Conservation (phyloP, 2,888 invertebrate genomes). For the Alsophila aescularia region DNA sequence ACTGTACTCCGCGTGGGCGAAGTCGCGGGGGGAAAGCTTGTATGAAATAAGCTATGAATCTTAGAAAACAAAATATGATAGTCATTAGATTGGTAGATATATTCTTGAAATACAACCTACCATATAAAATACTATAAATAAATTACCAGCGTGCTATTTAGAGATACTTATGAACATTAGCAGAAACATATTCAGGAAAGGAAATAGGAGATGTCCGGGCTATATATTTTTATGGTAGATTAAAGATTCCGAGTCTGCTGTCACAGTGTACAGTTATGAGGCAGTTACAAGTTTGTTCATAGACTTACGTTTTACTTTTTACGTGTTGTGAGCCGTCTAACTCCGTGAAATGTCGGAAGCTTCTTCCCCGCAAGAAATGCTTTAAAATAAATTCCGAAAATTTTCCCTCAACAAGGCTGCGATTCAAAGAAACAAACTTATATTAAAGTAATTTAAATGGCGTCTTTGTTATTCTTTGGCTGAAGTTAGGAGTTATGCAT, state of each 20-base stretch:
- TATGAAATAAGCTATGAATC: too few species aligned
- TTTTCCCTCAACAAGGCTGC: slow-evolving; percentile 69
- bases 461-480: slow-evolving; percentile 70
- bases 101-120: too few species aligned
- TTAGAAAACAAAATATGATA: too few species aligned
- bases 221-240: slow-evolving; percentile 12
- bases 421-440: slow-evolving; percentile 76
- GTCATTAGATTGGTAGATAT: too few species aligned
- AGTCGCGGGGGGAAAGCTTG: too few species aligned
- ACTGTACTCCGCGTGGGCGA: too few species aligned
- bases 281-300: slow-evolving; percentile 45
- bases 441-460: slow-evolving; percentile 76
- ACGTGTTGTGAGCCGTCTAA: slow-evolving; percentile 61
- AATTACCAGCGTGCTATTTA: not conserved
- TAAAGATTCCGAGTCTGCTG: slow-evolving; percentile 16
- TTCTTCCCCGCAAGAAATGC: slow-evolving; percentile 71
- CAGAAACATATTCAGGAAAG: slow-evolving; percentile 5
- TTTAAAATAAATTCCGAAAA: slow-evolving; percentile 78
- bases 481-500: slow-evolving; percentile 66
- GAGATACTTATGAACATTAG: not conserved
- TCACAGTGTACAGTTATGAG: slow-evolving; percentile 36
- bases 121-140: not conserved
- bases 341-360: slow-evolving; percentile 68
- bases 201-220: slow-evolving; percentile 9
- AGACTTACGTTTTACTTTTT: slow-evolving; percentile 52